Conservation (phyloP, 1,140 invertebrate genomes). For the Proctacanthus coquilletti region DNA sequence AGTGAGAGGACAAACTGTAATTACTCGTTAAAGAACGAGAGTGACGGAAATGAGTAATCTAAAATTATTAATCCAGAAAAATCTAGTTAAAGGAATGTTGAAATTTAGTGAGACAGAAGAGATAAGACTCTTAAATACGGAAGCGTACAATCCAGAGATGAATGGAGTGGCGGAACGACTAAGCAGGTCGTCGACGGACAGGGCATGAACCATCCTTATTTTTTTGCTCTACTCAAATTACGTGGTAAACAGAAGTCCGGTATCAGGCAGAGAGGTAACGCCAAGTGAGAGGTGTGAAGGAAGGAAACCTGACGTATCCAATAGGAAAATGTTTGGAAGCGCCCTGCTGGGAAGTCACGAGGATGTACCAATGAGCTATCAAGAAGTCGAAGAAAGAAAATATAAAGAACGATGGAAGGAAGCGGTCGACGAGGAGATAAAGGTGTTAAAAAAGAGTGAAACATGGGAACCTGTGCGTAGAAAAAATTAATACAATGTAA, state of each 20-base stretch:
- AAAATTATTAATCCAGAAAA: no score
- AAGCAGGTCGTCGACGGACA: conserved; percentile 16
- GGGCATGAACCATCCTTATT: conserved; percentile 10
- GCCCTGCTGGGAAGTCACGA: conserved; percentile 2
- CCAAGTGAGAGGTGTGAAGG: conserved; percentile 20
- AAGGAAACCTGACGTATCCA: conserved; percentile 13
- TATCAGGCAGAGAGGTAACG: conserved; percentile 8
- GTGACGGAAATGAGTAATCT: no score
- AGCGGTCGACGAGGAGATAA: conserved; percentile 13
- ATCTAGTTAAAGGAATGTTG: no score
- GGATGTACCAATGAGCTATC: conserved; percentile 8
- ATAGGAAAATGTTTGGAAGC: conserved; percentile 17
- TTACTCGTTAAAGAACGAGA: no score
- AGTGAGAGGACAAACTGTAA: no score
- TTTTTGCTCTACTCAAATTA: conserved; percentile 11
- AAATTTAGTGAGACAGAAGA: conserved; percentile 4
- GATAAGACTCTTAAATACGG: conserved; percentile 12
- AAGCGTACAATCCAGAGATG: conserved; percentile 16
- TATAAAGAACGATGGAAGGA: conserved; percentile 12
- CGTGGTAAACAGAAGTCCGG: conserved; percentile 14
- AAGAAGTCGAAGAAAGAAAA: conserved; percentile 10
- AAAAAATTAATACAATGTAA: no score
- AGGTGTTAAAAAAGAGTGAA: conserved; percentile 13
- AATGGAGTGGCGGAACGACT: conserved; percentile 21
- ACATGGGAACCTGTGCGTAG: no score